Conservation (phyloP, 2,797 vertebrate genomes). For the Melanitta fusca region DNA sequence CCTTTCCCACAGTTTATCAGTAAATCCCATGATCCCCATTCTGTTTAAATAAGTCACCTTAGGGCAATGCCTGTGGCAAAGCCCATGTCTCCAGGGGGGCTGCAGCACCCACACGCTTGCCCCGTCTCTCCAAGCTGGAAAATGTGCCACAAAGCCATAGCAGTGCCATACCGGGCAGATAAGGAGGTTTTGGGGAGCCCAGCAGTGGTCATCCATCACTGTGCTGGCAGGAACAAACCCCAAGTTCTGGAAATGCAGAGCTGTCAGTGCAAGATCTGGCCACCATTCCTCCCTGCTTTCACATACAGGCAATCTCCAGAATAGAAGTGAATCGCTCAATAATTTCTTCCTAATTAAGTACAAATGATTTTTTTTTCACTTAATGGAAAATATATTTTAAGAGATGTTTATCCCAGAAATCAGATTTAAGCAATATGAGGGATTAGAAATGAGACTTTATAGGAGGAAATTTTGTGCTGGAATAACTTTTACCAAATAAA, state of each 20-base stretch:
- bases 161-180: not conserved
- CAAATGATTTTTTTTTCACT: not conserved
- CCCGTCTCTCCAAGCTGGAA: not conserved
- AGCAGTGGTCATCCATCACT: not conserved
- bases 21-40: not conserved
- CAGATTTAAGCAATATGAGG: not conserved
- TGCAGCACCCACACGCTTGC: not conserved
- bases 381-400: not conserved
- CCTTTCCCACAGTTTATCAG: not conserved
- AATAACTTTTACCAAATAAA: not conserved
- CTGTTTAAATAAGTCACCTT: not conserved
- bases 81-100: not conserved
- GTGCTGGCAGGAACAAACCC: not conserved
- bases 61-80: not conserved
- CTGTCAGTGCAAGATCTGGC: not conserved
- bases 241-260: not conserved
- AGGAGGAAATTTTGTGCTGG: not conserved
- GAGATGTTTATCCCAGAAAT: not conserved
- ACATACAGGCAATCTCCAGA: not conserved
- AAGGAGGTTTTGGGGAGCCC: not conserved
- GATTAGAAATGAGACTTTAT: not conserved
- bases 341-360: not conserved
- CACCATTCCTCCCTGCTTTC: not conserved
- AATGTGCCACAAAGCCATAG: not conserved
- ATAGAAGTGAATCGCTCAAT: not conserved